Evolutionary conservation across 2,113 vertebrate genomes (phyloP), one percentile per base, ranked within the genome.

Genomic region (Amphilophus citrinellus): DNA sequence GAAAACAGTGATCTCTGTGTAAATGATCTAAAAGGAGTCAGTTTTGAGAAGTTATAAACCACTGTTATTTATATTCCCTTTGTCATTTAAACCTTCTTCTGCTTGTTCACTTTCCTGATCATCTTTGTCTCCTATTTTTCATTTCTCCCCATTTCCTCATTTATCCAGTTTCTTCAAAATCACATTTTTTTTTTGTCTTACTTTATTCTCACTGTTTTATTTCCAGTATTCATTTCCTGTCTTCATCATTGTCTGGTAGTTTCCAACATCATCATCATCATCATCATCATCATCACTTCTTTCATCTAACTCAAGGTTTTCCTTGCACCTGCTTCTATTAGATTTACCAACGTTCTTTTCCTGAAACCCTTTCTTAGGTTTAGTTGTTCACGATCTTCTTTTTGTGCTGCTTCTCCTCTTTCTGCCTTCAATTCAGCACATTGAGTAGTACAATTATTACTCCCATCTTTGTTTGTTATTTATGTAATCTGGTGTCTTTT

Each of bases 231-330:
- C 27, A 7, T 59, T 87, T 79, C 78, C 53, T 77, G 53, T 42
- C 77, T 76, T 71, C 75, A 20, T 61, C 56, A 2, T 58, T 83
- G 15, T 37, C 50, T 8, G 20, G 7, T 81, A 27, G 53, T 89
- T 90, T 59, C 22, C 79, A 44, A 66, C 66, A 39, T 30, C 30
- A 59, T 89, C 80, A 42, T 73, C 60, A 44, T 76, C 85, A 37
- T 30, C 30, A 59, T 89, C 80, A 37, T 73, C 60, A 44, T 76
- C 85, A 37, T 71, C 76, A 10, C 85, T 15, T 90, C 80, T 83
- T 82, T 81, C 77, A 57, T 78, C 84, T 13, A 32, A 59, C 35
- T 88, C 77, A 89, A 91, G 88, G 90, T 90, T 89, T 66, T 90
- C 15, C 11, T 5, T 88, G 37, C 44, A 42, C 65, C 37, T 8